These are phyloP conservation scores for Enteromius paludinosus DNA, from an alignment of 2,797 vertebrate genomes.

Conservation along the genomic window DNA sequence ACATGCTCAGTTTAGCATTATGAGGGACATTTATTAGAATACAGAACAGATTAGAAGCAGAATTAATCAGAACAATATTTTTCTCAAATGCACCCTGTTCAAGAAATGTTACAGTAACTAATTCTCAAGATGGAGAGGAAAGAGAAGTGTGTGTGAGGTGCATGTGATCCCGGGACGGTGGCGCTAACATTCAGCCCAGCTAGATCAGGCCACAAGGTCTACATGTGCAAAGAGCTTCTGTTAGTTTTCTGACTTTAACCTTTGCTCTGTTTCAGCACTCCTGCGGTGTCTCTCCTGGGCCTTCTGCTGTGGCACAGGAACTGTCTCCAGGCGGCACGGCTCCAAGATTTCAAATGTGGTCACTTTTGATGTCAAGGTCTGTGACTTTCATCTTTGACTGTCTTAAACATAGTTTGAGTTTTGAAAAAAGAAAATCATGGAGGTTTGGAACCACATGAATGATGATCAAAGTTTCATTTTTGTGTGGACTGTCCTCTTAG, in stretches of 20 bases:
- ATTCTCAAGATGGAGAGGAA: constrained; percentile 1
- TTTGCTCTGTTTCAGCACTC: constrained; percentile 60
- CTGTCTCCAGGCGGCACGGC: background rate
- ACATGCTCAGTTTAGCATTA: background rate
- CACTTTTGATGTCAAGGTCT: constrained; percentile 6
- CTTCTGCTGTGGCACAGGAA: background rate
- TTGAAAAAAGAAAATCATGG: background rate
- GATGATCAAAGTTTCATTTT: background rate
- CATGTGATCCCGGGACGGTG: constrained; percentile 54
- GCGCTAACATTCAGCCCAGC: constrained; percentile 66
- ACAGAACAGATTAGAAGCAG: background rate
- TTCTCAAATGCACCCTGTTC: background rate
- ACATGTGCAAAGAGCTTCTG: constrained; percentile 75
- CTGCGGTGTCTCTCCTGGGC: constrained; percentile 9
- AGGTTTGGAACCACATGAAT: background rate
- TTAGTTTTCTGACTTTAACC: constrained; percentile 66
- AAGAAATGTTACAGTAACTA: background rate
- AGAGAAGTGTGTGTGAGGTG: constrained; percentile 7
- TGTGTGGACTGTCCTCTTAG: background rate
- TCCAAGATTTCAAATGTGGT: constrained; percentile 1
- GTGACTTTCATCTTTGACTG: background rate
- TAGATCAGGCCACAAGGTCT: constrained; percentile 36
- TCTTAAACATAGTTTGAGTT: background rate
- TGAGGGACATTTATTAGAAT: background rate
- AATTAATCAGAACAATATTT: background rate